Evolutionary conservation across 2,888 invertebrate genomes (phyloP).

Genomic region (Drosophila anomalata): DNA sequence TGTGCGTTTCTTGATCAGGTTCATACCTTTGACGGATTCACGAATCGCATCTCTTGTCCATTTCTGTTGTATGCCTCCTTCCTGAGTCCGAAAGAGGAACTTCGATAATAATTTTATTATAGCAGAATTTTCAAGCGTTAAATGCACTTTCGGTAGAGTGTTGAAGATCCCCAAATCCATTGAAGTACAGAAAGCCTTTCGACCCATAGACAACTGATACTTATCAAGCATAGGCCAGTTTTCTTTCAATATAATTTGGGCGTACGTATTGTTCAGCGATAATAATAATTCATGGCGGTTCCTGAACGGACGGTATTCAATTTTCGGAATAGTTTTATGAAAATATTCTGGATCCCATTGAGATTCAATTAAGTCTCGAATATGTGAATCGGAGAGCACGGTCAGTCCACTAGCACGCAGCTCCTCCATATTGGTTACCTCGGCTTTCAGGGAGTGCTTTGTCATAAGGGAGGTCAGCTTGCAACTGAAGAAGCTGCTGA

Average conservation of each 20-base stretch:
- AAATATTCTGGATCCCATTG: not conserved
- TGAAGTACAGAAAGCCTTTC: not conserved
- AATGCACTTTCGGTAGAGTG: no score
- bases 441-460: conserved; percentile 10
- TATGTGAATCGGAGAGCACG: not conserved
- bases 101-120: not conserved
- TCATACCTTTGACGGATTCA: not conserved
- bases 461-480: conserved; percentile 43
- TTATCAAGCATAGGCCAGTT: not conserved
- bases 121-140: not conserved
- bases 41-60: not conserved
- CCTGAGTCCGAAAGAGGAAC: not conserved
- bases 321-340: not conserved
- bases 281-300: not conserved
- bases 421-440: conserved; percentile 28
- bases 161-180: not conserved
- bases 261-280: not conserved
- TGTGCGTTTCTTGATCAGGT: accelerated
- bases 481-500: conserved; percentile 32
- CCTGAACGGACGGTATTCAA: not conserved
- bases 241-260: not conserved
- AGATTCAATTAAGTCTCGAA: not conserved
- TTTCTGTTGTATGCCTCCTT: not conserved
- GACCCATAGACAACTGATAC: not conserved
- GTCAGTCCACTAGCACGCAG: conserved; percentile 12